These are phyloP conservation scores for Chrysotoxum bicinctum DNA, from an alignment of 2,888 invertebrate genomes.

Conservation along the genomic window DNA sequence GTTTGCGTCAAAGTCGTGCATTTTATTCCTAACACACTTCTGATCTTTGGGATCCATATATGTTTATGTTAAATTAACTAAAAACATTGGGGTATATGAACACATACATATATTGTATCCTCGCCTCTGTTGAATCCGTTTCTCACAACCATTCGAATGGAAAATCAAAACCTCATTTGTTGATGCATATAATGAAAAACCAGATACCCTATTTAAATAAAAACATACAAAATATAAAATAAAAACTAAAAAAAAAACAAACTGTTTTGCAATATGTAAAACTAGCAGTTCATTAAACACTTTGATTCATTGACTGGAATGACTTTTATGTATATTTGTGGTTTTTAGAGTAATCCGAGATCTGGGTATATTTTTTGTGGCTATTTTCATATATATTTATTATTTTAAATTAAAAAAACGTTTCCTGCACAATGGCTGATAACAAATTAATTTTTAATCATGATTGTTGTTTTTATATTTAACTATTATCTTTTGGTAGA, in stretches of 20 bases:
- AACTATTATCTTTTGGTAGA: neutral
- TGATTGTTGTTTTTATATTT: neutral
- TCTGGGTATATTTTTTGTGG: neutral
- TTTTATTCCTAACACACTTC: too few relatives aligned
- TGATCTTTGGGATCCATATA: too few relatives aligned
- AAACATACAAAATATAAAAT: neutral
- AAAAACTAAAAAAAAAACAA: neutral
- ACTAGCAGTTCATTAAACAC: constrained; percentile 29
- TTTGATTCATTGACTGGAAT: constrained; percentile 39
- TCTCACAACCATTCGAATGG: neutral
- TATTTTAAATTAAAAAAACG: neutral
- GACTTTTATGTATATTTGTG: constrained; percentile 25
- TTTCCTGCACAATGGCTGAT: neutral
- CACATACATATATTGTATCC: too few relatives aligned
- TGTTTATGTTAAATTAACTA: too few relatives aligned
- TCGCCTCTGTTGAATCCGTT: too few relatives aligned
- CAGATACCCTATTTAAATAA: neutral
- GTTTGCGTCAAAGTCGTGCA: too few relatives aligned
- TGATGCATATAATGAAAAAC: neutral
- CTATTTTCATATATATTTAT: neutral
- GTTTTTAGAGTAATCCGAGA: constrained; percentile 1
- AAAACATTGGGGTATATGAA: too few relatives aligned
- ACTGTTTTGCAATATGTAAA: neutral
- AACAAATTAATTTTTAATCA: neutral
- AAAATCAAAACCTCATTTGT: neutral